Base-by-base conservation (phyloP, 2,797 vertebrate species). In the Enteromius paludinosus region DNA sequence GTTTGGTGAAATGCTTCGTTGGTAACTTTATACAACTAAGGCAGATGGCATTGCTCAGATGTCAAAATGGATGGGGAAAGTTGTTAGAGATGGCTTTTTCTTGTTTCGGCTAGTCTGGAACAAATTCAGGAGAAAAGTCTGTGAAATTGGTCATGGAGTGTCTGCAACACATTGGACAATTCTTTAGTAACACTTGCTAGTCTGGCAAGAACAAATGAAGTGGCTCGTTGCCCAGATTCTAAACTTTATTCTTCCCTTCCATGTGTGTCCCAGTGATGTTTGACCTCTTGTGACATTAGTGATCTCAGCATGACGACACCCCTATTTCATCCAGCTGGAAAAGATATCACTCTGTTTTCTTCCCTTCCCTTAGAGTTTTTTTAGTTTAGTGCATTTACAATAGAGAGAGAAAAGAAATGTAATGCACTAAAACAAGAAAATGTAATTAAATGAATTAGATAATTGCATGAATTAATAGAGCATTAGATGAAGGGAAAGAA, bases 281-380 rank as follows among this genome's bases (percentile, higher is more conserved):
- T 83, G 68, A 84, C 79, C 77, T 64, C 41, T n/a, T 14, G 12
- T 72, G 83, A 80, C 82, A 85, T 30, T 80, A 73, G 79, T 87
- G 79, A 84, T 86, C 70, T 86, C 79, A 86, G 49, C 79, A 77
- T 86, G 84, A 86, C 75, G 59, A 80, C 84, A 71, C 70, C 78
- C 64, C 9, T 79, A 59, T 74, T 81, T 20, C 7, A 77, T 72
- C 79, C 84, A 86, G 87, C 83, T 87, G 87, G 87, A 82, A 83
- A 79, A 47, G 8, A 73, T 78, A 83, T 86, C 69, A 84, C 33
- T 8, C 23, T 25, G 47, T 52, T 23, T 45, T 52, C 15, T 76
- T 68, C 64, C 18, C 30, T 54, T 69, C n/a, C 43, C 62, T 56
- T n/a, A 45, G 59, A 70, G 33, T 52, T 77, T 82, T 75, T 79